Evolutionary conservation across 2,113 vertebrate species (phyloP).

Genomic region (Rhegmatorhina hoffmannsi): DNA sequence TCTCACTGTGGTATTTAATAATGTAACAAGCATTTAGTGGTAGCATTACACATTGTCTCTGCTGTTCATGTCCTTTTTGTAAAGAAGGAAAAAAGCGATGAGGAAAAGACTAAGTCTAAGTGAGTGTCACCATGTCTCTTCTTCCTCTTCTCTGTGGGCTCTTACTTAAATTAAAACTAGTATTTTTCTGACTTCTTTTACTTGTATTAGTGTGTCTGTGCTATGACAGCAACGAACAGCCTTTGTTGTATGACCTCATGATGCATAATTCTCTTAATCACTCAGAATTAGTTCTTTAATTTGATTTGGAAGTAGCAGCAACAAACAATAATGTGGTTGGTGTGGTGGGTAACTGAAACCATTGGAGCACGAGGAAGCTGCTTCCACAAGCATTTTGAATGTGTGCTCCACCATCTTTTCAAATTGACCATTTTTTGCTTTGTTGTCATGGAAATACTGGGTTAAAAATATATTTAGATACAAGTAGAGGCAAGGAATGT

Average conservation of each 20-base stretch:
- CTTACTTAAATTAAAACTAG: neutral
- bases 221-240: neutral
- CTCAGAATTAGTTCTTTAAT: conserved; percentile 1
- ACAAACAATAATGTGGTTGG: neutral
- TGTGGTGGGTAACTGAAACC: neutral
- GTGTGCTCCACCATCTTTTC: neutral
- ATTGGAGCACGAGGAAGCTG: neutral
- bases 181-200: neutral
- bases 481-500: neutral
- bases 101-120: neutral
- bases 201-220: neutral
- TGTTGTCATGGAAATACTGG: conserved; percentile 48
- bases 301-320: neutral
- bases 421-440: conserved; percentile 37
- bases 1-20: neutral
- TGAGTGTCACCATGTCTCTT: neutral
- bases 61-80: neutral
- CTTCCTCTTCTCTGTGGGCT: neutral
- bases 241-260: neutral
- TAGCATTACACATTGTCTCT: neutral
- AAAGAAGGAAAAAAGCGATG: neutral
- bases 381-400: neutral
- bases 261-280: neutral
- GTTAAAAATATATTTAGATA: conserved; percentile 45
- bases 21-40: neutral